Base-by-base conservation (phyloP, 35 echinoderm and acorn worm genomes). In the Heliocidaris erythrogramma region DNA sequence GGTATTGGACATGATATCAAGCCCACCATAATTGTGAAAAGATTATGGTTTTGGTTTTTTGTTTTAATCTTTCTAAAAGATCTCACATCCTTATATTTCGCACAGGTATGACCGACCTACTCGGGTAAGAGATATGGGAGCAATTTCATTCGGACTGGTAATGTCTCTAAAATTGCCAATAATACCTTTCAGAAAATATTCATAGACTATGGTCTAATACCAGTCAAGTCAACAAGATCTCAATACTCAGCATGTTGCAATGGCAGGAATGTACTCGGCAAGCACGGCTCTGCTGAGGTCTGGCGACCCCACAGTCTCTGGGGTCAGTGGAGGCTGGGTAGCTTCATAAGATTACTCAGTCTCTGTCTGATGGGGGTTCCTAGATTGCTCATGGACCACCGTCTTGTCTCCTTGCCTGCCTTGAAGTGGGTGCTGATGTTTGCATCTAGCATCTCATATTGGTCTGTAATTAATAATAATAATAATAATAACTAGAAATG, bases 341-440 rank as follows among this genome's bases (percentile, higher is more conserved):
- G 91, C 48, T 92, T 92, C 91, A 92, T 92, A 18, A 92, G 91
- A 59, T 24, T 92, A 17, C 12, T 92, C 7, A 92, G 91, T 59
- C 91, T 49, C n/a, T n/a, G 16, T 30, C 48, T 92, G 91, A 92
- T 92, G 18, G 91, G 91, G 12, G 91, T 92, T 7, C 91, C 91
- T 27, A 92, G 48, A 48, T 30, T 50, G 49, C 47, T 59, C 49
- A 52, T 10, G 12, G 91, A 92, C 91, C 91, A 92, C 14, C 13
- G 91, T 59, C 91, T 49, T 16, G 91, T 2, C 29, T 92, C 91
- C 48, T 49, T 92, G 49, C 87, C 47, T 16, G 87, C 87, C 30
- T 92, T 92, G 91, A 92, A 92, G 49, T 92, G 91, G 16, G 91
- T 17, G 4, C 48, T n/a, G 27, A 92, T 92, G 91, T 92, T 92